These are phyloP conservation scores for Zenarchopterus dispar DNA, from an alignment of 2,797 vertebrate species.

Conservation along the genomic window DNA sequence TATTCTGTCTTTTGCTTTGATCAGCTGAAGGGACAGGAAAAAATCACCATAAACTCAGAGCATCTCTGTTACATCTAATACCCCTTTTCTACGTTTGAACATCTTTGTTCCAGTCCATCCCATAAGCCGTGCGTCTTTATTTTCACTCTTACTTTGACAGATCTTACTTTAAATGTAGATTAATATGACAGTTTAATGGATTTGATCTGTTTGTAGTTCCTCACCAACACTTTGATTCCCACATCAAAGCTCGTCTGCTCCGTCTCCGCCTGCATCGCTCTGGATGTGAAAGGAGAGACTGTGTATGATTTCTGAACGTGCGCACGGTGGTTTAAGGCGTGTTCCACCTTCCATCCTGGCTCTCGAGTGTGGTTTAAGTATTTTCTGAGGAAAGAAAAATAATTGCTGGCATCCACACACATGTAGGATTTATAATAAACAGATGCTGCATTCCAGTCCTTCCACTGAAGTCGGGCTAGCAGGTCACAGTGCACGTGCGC, in stretches of 20 bases:
- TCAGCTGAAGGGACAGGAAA: not conserved
- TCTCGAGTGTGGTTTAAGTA: conserved; percentile 1
- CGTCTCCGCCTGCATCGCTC: conserved; percentile 46
- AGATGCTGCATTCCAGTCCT: conserved; percentile 16
- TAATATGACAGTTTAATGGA: conserved; percentile 44
- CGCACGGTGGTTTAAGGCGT: conserved; percentile 1
- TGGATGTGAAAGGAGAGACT: conserved; percentile 31
- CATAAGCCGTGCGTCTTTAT: conserved; percentile 16
- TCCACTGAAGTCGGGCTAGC: conserved; percentile 5
- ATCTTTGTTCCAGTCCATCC: not conserved
- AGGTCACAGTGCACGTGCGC: conserved; percentile 3
- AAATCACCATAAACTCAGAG: conserved; percentile 2
- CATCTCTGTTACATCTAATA: conserved; percentile 7
- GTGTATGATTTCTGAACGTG: conserved; percentile 9
- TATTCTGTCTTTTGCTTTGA: conserved; percentile 6
- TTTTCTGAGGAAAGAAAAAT: not conserved
- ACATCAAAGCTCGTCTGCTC: conserved; percentile 48
- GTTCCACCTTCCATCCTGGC: not conserved
- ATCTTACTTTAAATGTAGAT: conserved; percentile 14
- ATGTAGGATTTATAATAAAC: conserved; percentile 28
- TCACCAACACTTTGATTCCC: conserved; percentile 43
- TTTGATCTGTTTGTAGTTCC: conserved; percentile 39
- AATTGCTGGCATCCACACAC: conserved; percentile 1
- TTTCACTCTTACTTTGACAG: conserved; percentile 22
- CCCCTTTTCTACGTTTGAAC: not conserved